Evolutionary conservation across 2,888 invertebrate genomes (phyloP).

Genomic region (Caradrina kadenii): DNA sequence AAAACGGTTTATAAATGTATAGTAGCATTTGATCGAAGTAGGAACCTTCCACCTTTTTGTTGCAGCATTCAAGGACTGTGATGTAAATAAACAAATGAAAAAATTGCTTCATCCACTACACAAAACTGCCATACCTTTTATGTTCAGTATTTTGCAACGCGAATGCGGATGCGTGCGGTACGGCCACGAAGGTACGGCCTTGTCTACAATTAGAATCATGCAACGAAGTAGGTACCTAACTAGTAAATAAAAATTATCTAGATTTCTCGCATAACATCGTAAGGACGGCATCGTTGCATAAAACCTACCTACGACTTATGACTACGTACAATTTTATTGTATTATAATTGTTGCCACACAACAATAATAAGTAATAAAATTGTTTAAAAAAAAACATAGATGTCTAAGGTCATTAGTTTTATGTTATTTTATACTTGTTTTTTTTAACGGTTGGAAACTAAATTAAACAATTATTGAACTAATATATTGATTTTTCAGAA

Average conservation of each 20-base stretch:
- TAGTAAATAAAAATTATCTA: constrained; percentile 25
- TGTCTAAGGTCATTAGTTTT: too few species aligned
- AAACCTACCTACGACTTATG: too few species aligned
- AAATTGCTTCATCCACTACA: constrained; percentile 20
- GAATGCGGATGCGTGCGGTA: constrained; percentile 52
- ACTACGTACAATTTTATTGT: too few species aligned
- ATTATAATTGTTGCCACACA: too few species aligned
- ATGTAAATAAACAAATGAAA: constrained; percentile 26
- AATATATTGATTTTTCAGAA: too few species aligned
- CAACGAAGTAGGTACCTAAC: constrained; percentile 28
- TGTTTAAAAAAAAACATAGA: too few species aligned
- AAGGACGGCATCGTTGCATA: too few species aligned
- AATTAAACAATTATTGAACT: too few species aligned
- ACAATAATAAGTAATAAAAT: too few species aligned
- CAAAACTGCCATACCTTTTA: constrained; percentile 40
- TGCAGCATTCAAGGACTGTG: constrained; percentile 24
- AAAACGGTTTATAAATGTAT: constrained; percentile 4
- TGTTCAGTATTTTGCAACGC: constrained; percentile 43
- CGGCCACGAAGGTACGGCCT: constrained; percentile 41
- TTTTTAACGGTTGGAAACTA: too few species aligned
- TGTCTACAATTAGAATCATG: constrained; percentile 50
- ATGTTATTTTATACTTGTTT: too few species aligned
- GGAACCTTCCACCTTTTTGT: constrained; percentile 32
- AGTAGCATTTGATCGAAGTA: constrained; percentile 16
- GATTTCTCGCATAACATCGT: constrained; percentile 9